Base-by-base conservation (phyloP, 2,797 vertebrate genomes). In the Potorous gilbertii region DNA sequence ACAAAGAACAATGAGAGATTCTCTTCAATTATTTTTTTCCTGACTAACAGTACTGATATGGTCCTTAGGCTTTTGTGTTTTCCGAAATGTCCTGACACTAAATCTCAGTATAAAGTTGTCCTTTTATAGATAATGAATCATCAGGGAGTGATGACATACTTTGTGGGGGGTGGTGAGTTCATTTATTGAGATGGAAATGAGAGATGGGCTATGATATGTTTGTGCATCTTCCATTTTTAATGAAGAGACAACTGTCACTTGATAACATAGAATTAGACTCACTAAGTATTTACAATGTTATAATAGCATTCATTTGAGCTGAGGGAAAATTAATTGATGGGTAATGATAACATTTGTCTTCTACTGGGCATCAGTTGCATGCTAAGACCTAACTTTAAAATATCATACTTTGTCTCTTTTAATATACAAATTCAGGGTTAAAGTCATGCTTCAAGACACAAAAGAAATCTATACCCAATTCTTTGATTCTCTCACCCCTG, bases 21-120 rank as follows among this genome's bases (percentile, higher is more conserved):
- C 16, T n/a, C 5, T n/a, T 66, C 34, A 1, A 74, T 74, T 40
- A 74, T 74, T 40, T 74, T 66, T 74, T 92, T 3, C 1, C 14
- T 91, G 13, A 34, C 40, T 96, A 94, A 92, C 14, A 66, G 93
- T 97, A 31, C 54, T 54, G 92, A 92, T 0, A 13, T 46, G 93
- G 1, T 1, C 29, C 34, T 66, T 74, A 40, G 62, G 16, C 62
- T 5, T 1, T 90, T n/a, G 8, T 92, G 0, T 90, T 21, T 11
- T 6, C 14, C n/a, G 13, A 94, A 14, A 5, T 95, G 56, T 0
- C 0, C 24, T 27, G 91, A 0, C 6, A 13, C 5, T 27, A 6
- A 66, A 62, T 31, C 10, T 93, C 34, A 74, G 34, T 74, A 74
- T 66, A 66, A 66, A 1, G 13, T 8, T n/a, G 14, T 66, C 34